phyloP scores from a whole-genome alignment of 2,797 vertebrate species.

The Argya squamiceps region DNA sequence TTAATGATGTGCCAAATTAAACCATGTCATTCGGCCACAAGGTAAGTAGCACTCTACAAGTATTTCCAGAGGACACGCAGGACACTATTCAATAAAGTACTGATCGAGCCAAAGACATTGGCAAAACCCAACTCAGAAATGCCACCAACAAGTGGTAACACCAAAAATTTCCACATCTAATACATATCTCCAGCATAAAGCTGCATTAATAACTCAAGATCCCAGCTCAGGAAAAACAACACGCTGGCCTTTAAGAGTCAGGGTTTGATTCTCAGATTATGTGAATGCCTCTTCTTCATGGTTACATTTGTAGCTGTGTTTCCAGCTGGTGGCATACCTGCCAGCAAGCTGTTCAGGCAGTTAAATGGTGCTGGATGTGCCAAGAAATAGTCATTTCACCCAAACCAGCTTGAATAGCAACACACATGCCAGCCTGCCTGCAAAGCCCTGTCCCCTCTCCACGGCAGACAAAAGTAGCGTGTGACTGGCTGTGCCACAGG shows the following conservation, averaged over 20 bases:
- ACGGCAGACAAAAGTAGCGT: accelerated
- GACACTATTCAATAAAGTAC: neutral
- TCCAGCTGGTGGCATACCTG: neutral
- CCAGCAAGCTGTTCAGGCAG: neutral
- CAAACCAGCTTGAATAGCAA: neutral
- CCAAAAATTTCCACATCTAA: neutral
- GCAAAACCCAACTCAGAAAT: neutral
- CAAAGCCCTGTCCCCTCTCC: neutral
- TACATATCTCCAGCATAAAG: neutral
- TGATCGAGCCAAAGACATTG: neutral
- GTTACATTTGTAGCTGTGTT: neutral
- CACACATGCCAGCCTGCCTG: neutral
- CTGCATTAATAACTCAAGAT: neutral
- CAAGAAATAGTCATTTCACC: neutral
- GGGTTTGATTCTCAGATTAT: neutral
- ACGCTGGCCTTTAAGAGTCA: neutral
- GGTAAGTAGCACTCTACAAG: neutral
- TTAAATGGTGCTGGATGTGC: neutral
- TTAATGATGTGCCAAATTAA: neutral
- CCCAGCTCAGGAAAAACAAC: neutral
- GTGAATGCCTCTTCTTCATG: neutral
- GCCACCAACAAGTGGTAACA: neutral
- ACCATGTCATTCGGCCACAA: neutral
- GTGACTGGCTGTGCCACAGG: neutral
- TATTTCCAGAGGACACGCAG: neutral